Evolutionary conservation across 2,113 vertebrate species (phyloP), one percentile per base, ranked within the genome.

Genomic region (Suricata suricatta): DNA sequence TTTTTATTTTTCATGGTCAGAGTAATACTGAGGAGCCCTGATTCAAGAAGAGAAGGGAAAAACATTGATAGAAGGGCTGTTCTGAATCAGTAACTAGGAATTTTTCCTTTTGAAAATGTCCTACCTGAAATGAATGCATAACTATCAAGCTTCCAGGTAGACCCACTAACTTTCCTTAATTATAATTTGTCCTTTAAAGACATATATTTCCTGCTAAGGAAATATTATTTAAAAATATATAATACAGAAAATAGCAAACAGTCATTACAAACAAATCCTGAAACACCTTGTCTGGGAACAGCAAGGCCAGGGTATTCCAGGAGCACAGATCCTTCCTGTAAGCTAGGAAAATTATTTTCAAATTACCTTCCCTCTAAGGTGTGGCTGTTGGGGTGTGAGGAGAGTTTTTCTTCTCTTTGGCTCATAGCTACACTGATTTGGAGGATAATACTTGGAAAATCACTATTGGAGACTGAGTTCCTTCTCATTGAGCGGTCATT

Each of bases 71-170:
- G 50, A 92, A 90, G 63, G 21, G 17, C 27, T 80, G 6, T 89
- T 93, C 52, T 93, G 63, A 93, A 90, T 90, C 80, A 25, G 50
- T 54, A 76, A 71, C 44, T 88, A 66, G 25, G 72, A 66, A 29
- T 44, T 38, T 92, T 90, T 85, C 71, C 44, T 9, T 91, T 95
- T 91, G 72, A 82, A 97, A 90, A 66, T 84, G 4, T 60, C 86
- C 17, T 95, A 47, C 77, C 80, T 91, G 90, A 93, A 95, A 92
- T 95, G 93, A 87, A 91, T 50, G 63, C 25, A 88, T 35, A 93
- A 31, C 71, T 96, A 25, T 77, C 16, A 85, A 85, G 14, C 57
- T 93, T 93, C 69, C 74, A 69, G 12, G 82, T 93, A 93, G 92
- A 85, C 63, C 27, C 9, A 41, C 19, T 72, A 47, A 63, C 38